Conservation (phyloP, 1,140 invertebrate species). For the Microplitis mediator region DNA sequence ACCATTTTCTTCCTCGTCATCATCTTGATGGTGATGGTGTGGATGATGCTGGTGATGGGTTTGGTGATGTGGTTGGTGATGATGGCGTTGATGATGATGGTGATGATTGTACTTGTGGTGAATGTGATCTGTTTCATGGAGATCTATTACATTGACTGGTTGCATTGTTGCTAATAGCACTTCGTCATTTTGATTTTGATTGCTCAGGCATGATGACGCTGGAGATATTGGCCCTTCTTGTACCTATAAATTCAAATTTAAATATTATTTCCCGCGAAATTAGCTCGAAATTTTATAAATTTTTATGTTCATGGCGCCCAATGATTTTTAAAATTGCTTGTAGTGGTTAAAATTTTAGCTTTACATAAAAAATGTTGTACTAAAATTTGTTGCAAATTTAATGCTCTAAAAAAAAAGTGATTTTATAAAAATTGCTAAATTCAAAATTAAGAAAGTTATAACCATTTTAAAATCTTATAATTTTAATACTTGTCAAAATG, state of each 20-base stretch:
- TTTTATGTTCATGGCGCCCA: too few species aligned
- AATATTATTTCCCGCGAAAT: too few species aligned
- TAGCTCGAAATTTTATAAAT: too few species aligned
- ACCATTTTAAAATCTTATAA: too few species aligned
- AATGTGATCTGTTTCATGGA: constrained; percentile 68
- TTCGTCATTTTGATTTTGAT: constrained; percentile 60
- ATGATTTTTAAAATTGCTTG: too few species aligned
- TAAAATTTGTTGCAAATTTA: too few species aligned
- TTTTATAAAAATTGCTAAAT: background rate
- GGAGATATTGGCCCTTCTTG: constrained; percentile 57
- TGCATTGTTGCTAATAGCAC: constrained; percentile 79
- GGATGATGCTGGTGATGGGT: constrained; percentile 36
- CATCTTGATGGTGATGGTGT: constrained; percentile 30
- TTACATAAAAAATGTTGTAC: too few species aligned
- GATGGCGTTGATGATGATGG: constrained; percentile 48
- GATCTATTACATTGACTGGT: constrained; percentile 70
- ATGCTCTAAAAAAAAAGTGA: too few species aligned
- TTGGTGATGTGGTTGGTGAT: constrained; percentile 50
- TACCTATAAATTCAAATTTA: constrained; percentile 38
- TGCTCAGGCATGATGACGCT: constrained; percentile 58
- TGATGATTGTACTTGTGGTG: constrained; percentile 63
- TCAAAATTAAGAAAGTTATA: too few species aligned
- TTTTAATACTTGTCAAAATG: too few species aligned
- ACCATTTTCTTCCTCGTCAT: constrained; percentile 57
- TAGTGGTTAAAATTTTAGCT: too few species aligned